Base-by-base conservation (phyloP, 2,113 vertebrate genomes). In the Nothobranchius furzeri region DNA sequence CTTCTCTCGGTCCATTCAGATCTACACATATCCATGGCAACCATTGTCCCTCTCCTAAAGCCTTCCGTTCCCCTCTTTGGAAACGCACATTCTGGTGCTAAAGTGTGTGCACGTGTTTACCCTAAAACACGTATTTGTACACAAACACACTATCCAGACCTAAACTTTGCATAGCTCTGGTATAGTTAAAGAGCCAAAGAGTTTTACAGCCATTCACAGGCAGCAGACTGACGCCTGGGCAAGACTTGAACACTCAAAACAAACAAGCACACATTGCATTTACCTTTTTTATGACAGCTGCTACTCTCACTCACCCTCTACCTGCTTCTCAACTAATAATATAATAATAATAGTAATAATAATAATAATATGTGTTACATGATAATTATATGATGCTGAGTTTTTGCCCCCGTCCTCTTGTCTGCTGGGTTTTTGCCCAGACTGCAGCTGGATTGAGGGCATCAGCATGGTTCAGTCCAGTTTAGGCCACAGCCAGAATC, bases 11-110 rank as follows among this genome's bases (percentile, higher is more conserved):
- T 78, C 73, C 77, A 81, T 86, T 87, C 84, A 84, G 60, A 73
- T 64, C 49, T 73, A 69, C 58, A 52, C 0, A 37, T 83, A 30
- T 60, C 88, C 84, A 76, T 87, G 79, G 90, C 70, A 72, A 87
- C 90, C 55, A 87, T 91, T 90, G 86, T 90, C 66, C 64, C 13
- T 12, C 45, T 67, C 12, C 54, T 49, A 68, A 75, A 82, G 64
- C 76, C 72, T 86, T 90, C 83, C 82, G 79, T 59, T 81, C 55
- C 61, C 69, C 62, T 46, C 35, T 25, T 37, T 9, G 42, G 60
- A 76, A 25, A 15, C 40, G 70, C 54, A 64, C 50, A 45, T 20
- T 30, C 46, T 57, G 37, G 6, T 15, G 12, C 37, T 17, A 43
- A 46, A 25, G 47, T 47, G 40, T 47, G 55, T 35, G 35, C 45